phyloP scores from a whole-genome alignment of 2,888 invertebrate genomes.

The Argyresthia albistria region DNA sequence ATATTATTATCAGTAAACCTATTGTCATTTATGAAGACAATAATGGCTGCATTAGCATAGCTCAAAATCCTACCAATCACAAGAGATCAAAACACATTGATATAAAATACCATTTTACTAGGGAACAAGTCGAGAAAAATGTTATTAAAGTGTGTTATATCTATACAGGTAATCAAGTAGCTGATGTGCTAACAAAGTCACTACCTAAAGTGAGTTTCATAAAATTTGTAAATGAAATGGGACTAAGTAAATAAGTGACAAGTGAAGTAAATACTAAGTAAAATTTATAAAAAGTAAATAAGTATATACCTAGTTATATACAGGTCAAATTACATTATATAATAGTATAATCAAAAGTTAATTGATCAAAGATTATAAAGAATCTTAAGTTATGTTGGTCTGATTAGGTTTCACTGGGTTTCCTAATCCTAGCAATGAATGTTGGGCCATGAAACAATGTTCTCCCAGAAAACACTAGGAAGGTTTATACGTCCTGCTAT shows the following conservation, averaged over 20 bases:
- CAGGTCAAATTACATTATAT: too few relatives aligned
- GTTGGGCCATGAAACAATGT: too few relatives aligned
- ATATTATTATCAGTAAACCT: constrained; percentile 9
- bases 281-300: neutral
- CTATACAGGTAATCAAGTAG: neutral
- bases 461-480: too few relatives aligned
- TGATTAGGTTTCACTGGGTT: too few relatives aligned
- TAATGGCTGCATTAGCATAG: constrained; percentile 16
- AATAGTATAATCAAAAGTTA: too few relatives aligned
- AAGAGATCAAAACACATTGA: constrained; percentile 3
- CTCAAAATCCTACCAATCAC: constrained; percentile 2
- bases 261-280: neutral
- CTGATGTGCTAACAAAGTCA: neutral
- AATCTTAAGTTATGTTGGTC: too few relatives aligned
- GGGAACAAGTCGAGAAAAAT: neutral
- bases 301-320: too few relatives aligned
- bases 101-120: constrained; percentile 1
- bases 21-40: constrained; percentile 24
- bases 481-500: too few relatives aligned
- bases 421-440: too few relatives aligned
- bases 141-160: neutral
- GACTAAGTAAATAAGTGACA: neutral
- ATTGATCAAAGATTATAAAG: too few relatives aligned
- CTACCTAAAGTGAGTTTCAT: neutral
- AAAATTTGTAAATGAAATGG: neutral